phyloP scores from a whole-genome alignment of 2,888 invertebrate genomes.

The Elmis aenea region DNA sequence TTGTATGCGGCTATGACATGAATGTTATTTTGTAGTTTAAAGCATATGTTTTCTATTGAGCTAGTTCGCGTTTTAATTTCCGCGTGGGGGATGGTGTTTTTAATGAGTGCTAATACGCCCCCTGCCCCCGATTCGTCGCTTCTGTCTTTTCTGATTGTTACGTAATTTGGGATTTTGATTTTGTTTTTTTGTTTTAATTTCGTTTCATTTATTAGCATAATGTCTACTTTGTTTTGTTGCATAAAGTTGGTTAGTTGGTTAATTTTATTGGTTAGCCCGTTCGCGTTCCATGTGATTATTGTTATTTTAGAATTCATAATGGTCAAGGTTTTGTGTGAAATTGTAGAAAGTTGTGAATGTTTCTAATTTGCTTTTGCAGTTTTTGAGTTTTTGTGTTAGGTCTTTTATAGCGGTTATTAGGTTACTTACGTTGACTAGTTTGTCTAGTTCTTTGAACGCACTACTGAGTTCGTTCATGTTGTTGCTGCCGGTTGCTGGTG shows the following conservation, averaged over 20 bases:
- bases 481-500: no score
- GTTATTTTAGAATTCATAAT: not conserved
- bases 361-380: no score
- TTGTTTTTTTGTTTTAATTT: not conserved
- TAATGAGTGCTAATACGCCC: not conserved
- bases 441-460: not conserved
- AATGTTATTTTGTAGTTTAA: not conserved
- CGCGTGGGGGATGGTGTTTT: not conserved
- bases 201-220: not conserved
- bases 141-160: not conserved
- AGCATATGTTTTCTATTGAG: not conserved
- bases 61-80: not conserved
- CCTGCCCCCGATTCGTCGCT: not conserved
- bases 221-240: not conserved
- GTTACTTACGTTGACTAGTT: not conserved
- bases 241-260: not conserved
- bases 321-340: not conserved
- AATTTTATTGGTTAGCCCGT: not conserved
- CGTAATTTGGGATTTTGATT: not conserved
- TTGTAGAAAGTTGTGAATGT: not conserved
- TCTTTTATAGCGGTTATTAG: not conserved
- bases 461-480: not conserved
- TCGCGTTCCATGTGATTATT: not conserved
- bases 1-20: not conserved
- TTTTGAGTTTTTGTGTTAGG: not conserved